These are phyloP conservation scores for Lophius piscatorius DNA, from an alignment of 2,113 vertebrate species.

Conservation along the genomic window DNA sequence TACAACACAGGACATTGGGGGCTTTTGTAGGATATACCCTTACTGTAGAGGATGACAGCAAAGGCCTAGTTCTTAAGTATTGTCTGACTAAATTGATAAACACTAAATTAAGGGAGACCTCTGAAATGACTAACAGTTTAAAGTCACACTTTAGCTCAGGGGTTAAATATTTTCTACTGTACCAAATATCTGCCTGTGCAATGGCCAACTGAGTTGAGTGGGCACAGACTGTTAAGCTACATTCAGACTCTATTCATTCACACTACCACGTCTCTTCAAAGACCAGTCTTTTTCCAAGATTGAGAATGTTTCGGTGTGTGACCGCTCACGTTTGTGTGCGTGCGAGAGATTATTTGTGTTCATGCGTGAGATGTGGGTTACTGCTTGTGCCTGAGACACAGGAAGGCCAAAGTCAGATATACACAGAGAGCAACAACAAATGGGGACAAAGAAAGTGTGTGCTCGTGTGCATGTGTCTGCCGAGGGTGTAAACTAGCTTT, in stretches of 20 bases:
- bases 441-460: conserved; percentile 41
- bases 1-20: too few species aligned
- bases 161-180: conserved; percentile 40
- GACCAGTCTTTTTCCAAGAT: conserved; percentile 59
- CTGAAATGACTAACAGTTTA: conserved; percentile 7
- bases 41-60: too few species aligned
- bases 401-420: conserved; percentile 50
- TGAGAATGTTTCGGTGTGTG: conserved; percentile 31
- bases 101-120: conserved; percentile 7
- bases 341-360: not conserved
- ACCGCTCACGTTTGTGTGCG: not conserved
- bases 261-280: conserved; percentile 47
- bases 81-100: not conserved
- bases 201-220: conserved; percentile 46
- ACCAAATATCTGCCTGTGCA: conserved; percentile 46
- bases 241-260: conserved; percentile 64
- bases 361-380: conserved; percentile 25
- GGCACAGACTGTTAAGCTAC: conserved; percentile 50
- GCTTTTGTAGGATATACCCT: too few species aligned
- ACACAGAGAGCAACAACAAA: conserved; percentile 51
- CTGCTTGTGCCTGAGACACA: conserved; percentile 28
- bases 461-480: conserved; percentile 28
- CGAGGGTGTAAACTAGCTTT: conserved; percentile 60
- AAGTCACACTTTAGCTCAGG: conserved; percentile 24
- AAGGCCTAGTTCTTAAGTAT: too few species aligned